Conservation (phyloP, 2,797 vertebrate species). For the Lepilemur ruficaudatus region DNA sequence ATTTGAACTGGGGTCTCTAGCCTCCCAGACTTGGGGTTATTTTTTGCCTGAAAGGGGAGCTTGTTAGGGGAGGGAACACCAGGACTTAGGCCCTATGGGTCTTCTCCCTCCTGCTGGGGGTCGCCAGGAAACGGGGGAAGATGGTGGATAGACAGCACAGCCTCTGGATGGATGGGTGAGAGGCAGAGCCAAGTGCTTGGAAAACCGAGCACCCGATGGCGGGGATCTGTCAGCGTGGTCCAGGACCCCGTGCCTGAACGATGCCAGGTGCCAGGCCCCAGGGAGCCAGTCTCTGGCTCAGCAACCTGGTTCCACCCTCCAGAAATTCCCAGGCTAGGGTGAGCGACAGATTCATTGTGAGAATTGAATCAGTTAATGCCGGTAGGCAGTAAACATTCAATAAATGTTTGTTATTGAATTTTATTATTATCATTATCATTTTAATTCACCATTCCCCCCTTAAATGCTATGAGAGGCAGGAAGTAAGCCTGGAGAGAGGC, state of each 20-base stretch:
- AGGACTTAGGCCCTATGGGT: background rate
- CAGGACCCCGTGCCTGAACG: background rate
- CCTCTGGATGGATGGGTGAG: background rate
- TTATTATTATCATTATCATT: background rate
- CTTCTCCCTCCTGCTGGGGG: background rate
- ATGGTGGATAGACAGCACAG: background rate
- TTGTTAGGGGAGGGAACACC: background rate
- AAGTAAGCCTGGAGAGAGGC: background rate
- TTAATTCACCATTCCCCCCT: background rate
- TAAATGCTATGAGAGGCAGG: background rate
- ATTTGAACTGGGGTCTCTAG: background rate
- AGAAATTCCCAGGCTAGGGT: background rate
- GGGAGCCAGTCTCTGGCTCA: background rate
- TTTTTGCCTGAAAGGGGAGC: background rate
- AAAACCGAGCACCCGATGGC: background rate
- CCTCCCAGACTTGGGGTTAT: too few relatives aligned
- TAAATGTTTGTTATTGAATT: background rate
- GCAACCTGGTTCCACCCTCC: background rate
- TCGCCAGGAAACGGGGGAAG: background rate
- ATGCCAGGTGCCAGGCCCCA: background rate
- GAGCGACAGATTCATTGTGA: background rate
- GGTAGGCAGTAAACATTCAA: background rate
- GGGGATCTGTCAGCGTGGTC: background rate
- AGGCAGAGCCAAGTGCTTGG: background rate
- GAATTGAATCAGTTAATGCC: background rate